Evolutionary conservation across 2,113 vertebrate genomes (phyloP).

Genomic region (Eurystomus gularis): DNA sequence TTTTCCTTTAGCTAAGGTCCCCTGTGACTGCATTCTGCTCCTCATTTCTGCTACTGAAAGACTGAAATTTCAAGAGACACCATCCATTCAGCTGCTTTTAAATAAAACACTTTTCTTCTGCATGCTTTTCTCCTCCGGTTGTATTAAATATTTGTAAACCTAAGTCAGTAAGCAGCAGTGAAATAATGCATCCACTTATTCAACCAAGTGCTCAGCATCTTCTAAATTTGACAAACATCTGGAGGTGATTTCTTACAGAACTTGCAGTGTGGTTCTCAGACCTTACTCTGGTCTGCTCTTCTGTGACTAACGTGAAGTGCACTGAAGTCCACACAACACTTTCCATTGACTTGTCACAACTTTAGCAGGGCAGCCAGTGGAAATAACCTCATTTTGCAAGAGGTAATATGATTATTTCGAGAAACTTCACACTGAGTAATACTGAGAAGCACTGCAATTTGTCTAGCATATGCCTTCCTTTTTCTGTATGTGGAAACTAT

Average conservation of each 20-base stretch:
- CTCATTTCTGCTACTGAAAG: not conserved
- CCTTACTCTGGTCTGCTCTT: not conserved
- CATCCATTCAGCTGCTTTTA: not conserved
- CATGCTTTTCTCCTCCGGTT: not conserved
- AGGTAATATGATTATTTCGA: not conserved
- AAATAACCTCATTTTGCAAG: not conserved
- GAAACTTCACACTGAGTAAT: not conserved
- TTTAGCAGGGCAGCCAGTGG: not conserved
- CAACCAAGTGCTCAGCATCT: not conserved
- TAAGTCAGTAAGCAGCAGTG: not conserved
- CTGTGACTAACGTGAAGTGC: not conserved
- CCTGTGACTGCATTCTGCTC: not conserved
- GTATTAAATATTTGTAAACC: not conserved
- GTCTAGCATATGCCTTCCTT: not conserved
- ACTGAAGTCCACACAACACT: not conserved
- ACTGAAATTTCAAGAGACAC: not conserved
- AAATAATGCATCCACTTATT: not conserved
- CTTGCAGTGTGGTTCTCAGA: not conserved
- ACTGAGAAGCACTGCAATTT: not conserved
- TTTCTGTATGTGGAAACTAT: not conserved
- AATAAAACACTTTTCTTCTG: not conserved
- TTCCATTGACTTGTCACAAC: not conserved
- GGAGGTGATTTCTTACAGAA: not conserved
- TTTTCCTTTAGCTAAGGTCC: not conserved
- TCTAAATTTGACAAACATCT: not conserved